Conservation (phyloP, 1,140 invertebrate genomes). For the Ips typographus region DNA sequence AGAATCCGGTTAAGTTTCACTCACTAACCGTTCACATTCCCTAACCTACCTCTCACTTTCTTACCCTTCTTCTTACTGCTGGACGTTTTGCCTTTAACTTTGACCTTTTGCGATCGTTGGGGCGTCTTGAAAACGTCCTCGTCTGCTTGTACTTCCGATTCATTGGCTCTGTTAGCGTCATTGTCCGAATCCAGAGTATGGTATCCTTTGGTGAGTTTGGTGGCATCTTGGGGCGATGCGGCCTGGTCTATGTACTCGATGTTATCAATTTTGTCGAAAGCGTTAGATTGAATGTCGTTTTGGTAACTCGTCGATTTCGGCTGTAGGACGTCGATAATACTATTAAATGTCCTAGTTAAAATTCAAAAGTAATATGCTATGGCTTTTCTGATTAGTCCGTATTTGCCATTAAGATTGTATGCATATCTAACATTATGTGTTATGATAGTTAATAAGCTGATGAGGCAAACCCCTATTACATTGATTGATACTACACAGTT, state of each 20-base stretch:
- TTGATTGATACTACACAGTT: too few relatives aligned
- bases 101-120: slow-evolving; percentile 33
- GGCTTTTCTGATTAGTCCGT: too few relatives aligned
- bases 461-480: too few relatives aligned
- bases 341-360: slow-evolving; percentile 2
- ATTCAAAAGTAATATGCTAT: not conserved
- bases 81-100: slow-evolving; percentile 37
- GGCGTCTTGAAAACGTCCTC: slow-evolving; percentile 38
- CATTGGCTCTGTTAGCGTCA: slow-evolving; percentile 8
- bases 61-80: slow-evolving; percentile 43
- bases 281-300: slow-evolving; percentile 9
- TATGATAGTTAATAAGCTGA: too few relatives aligned
- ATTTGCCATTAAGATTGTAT: too few relatives aligned
- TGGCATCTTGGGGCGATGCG: slow-evolving; percentile 35
- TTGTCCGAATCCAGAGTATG: slow-evolving; percentile 41
- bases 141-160: slow-evolving; percentile 19
- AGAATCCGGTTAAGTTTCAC: not conserved
- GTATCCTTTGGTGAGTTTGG: slow-evolving; percentile 40
- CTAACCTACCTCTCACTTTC: slow-evolving; percentile 37
- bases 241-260: slow-evolving; percentile 49
- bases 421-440: too few relatives aligned
- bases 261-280: slow-evolving; percentile 42
- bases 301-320: slow-evolving; percentile 11
- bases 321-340: not conserved
- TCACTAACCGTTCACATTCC: not conserved